A percentile compares a stretch with the other conserved stretches of the same genome.
phyloP scores from a whole-genome alignment of 92 coral and sea anemone genomes.

The Blastomussa wellsi region DNA sequence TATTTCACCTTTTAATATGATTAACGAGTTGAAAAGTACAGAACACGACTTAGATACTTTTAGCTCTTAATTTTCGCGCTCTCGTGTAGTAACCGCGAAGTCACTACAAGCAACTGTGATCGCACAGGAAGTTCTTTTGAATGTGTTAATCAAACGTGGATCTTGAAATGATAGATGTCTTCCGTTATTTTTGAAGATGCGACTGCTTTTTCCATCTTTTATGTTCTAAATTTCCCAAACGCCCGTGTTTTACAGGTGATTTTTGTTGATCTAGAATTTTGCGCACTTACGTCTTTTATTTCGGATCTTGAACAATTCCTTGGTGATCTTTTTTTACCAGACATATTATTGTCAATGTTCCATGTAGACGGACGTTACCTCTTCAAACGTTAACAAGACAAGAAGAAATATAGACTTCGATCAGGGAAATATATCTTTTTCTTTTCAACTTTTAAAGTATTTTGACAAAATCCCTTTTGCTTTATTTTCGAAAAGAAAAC shows the following conservation, averaged over 20 bases:
- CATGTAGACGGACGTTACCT: background rate
- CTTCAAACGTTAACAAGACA: conserved; percentile 28
- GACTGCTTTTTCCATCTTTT: conserved; percentile 6
- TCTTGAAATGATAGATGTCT: conserved; percentile 63
- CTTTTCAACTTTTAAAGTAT: background rate
- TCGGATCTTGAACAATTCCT: background rate
- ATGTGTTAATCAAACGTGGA: conserved; percentile 77
- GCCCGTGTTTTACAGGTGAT: background rate
- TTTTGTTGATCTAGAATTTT: background rate
- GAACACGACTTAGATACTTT: background rate
- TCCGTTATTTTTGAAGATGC: conserved; percentile 37
- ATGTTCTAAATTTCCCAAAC: background rate
- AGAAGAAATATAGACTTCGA: conserved; percentile 14
- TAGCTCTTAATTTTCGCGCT: background rate
- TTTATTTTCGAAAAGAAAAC: background rate
- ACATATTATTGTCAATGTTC: background rate
- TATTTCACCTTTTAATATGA: conserved; percentile 37
- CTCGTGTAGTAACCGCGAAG: background rate
- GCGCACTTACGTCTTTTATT: background rate
- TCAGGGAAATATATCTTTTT: conserved; percentile 20
- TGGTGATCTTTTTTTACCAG: conserved; percentile 11
- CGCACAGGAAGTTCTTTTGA: conserved; percentile 64
- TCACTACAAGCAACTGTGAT: conserved; percentile 12
- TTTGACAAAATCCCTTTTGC: background rate
- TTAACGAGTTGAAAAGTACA: conserved; percentile 31